Base-by-base conservation (phyloP, 1,140 invertebrate genomes). In the Drosophila kepulauana region DNA sequence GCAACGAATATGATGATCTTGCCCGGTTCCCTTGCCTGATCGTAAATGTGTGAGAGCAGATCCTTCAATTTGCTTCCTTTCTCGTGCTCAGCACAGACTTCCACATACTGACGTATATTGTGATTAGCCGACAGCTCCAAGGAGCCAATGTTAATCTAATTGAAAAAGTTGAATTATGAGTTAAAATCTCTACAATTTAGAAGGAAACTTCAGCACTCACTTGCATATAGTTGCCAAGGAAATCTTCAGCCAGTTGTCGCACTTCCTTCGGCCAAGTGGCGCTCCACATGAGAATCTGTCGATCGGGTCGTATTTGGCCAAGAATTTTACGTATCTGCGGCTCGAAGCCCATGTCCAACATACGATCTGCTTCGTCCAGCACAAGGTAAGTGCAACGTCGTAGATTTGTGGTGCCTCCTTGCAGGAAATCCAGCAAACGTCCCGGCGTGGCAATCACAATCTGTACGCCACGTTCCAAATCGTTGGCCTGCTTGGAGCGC, bases 331-430 rank as follows among this genome's bases (percentile, higher is more conserved):
- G 94, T 78, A 99, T 99, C 93, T 99, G 98, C 8, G 98, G 98
- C 93, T 99, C 98, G 93, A 99, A 99, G 82, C 98, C 98, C 98
- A 99, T 99, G 93, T 99, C 98, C 82, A 99, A 94, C 98, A 99
- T 99, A 56, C 99, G 95, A 93, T 99, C 99, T 77, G 99, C 99
- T 94, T 99, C 99, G 94, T 99, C 98, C 46, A 99, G 93, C 3
- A 99, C 98, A 62, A 99, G 94, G 93, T 98, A 99, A 28, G 98
- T 99, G 87, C 97, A 97, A 45, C 98, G 94, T 33, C 95, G 94
- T 15, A 99, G 93, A 93, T 98, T 98, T 0, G 97, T 98, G 45
- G 96, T 97, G 1, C 96, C 96, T 67, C 95, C 94, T 92, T 99
- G 97, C 10, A 99, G 93, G 91, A 99, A 99, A 93, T 99, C 98